A percentile compares a stretch with the other conserved stretches of the same genome.
Conservation (phyloP, 2,113 vertebrate genomes). For the Rhinolophus ferrumequinum region DNA sequence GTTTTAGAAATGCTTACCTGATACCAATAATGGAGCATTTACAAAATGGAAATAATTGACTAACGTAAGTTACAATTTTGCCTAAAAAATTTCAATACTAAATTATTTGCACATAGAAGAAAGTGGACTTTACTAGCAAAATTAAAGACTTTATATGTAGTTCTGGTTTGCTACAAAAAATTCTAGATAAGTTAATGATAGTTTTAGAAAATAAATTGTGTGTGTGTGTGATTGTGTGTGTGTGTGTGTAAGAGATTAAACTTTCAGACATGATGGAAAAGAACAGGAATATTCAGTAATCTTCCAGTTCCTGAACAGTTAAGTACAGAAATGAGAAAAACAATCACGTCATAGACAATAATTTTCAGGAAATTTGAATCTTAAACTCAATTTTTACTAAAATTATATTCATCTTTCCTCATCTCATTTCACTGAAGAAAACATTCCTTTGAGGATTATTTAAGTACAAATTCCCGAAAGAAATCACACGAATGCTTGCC, state of each 20-base stretch:
- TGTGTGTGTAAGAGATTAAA: conserved; percentile 5
- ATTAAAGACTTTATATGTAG: background rate
- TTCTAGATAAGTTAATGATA: background rate
- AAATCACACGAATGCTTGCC: background rate
- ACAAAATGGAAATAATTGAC: background rate
- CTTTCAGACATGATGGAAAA: background rate
- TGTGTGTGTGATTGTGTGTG: background rate
- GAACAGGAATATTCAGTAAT: background rate
- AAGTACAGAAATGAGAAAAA: background rate
- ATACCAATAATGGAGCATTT: background rate
- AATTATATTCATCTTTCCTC: background rate
- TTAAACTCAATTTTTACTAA: conserved; percentile 14
- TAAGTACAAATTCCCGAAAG: background rate
- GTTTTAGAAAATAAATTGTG: background rate
- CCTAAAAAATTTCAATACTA: background rate
- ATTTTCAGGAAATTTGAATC: background rate
- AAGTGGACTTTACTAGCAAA: background rate
- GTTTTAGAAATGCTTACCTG: background rate
- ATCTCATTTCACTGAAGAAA: background rate
- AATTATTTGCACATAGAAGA: background rate
- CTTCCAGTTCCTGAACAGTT: background rate
- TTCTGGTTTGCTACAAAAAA: background rate
- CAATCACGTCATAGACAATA: background rate
- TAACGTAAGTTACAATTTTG: background rate
- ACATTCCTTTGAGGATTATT: background rate